These are phyloP conservation scores for Microchrysa polita DNA, from an alignment of 2,888 invertebrate genomes.

Conservation along the genomic window DNA sequence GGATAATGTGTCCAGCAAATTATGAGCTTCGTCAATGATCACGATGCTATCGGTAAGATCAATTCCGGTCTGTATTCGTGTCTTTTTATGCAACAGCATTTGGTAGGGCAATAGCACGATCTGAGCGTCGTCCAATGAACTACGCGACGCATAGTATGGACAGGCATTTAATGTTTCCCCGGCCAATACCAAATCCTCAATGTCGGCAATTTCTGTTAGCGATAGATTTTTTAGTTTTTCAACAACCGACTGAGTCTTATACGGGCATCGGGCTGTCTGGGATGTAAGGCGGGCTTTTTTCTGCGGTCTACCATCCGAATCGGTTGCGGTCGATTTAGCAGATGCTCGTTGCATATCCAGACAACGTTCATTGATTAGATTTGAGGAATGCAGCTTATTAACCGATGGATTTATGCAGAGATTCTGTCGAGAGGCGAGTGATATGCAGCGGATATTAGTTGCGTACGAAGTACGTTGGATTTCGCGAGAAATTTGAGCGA, in stretches of 20 bases:
- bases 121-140: conserved; percentile 85
- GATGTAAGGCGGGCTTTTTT: conserved; percentile 70
- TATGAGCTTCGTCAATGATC: conserved; percentile 97
- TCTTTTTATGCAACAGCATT: conserved; percentile 80
- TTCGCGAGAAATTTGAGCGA: conserved; percentile 95
- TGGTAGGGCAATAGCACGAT: conserved; percentile 81
- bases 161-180: conserved; percentile 82
- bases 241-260: conserved; percentile 71
- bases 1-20: conserved; percentile 88
- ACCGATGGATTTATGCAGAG: conserved; percentile 90
- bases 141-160: conserved; percentile 91
- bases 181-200: conserved; percentile 82
- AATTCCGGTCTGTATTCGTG: conserved; percentile 76
- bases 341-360: conserved; percentile 80
- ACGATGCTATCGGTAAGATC: conserved; percentile 77
- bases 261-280: conserved; percentile 72
- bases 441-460: conserved; percentile 75
- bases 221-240: conserved; percentile 72
- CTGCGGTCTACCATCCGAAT: conserved; percentile 70
- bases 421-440: conserved; percentile 91
- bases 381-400: conserved; percentile 73
- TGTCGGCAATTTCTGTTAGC: conserved; percentile 79
- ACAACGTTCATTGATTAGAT: conserved; percentile 91
- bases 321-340: conserved; percentile 63
- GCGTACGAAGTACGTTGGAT: conserved; percentile 83